Conservation (phyloP, 35 echinoderm and acorn worm genomes). For the Ophioderma brevispina region DNA sequence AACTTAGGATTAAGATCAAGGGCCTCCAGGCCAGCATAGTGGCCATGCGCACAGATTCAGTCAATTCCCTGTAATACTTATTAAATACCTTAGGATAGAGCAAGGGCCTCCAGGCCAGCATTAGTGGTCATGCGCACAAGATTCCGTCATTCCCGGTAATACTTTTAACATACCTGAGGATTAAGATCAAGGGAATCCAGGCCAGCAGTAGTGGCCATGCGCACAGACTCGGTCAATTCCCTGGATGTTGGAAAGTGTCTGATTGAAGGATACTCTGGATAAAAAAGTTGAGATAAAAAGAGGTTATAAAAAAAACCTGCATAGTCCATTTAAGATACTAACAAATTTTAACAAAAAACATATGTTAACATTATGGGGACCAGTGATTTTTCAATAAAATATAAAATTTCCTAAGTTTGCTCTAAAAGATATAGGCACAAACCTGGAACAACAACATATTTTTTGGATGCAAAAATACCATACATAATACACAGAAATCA, state of each 20-base stretch:
- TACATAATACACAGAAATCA: too few relatives aligned
- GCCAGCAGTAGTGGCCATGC: constrained; percentile 74
- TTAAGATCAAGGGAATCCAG: constrained; percentile 81
- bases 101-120: constrained; percentile 77
- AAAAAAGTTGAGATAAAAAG: not conserved
- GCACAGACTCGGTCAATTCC: constrained; percentile 36
- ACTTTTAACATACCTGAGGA: constrained; percentile 66
- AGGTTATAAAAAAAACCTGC: not conserved
- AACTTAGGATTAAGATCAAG: constrained; percentile 86
- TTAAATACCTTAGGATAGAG: constrained; percentile 79
- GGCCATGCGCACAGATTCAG: constrained; percentile 56
- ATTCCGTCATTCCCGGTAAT: constrained; percentile 4
- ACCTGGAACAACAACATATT: not conserved
- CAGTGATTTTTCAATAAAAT: too few relatives aligned
- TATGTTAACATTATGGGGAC: too few relatives aligned
- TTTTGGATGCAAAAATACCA: too few relatives aligned
- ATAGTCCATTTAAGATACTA: not conserved
- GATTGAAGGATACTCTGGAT: constrained; percentile 79
- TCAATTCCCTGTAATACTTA: constrained; percentile 4
- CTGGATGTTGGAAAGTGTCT: constrained; percentile 34
- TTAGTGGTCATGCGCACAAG: constrained; percentile 63
- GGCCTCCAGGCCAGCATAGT: constrained; percentile 77
- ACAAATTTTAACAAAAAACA: too few relatives aligned
- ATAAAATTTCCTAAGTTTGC: too few relatives aligned
- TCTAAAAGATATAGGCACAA: too few relatives aligned